Percentiles rank a stretch among this genome's conserved stretches.
Conservation (phyloP, 2,797 vertebrate species). For the Pangasius sanitwongsei region DNA sequence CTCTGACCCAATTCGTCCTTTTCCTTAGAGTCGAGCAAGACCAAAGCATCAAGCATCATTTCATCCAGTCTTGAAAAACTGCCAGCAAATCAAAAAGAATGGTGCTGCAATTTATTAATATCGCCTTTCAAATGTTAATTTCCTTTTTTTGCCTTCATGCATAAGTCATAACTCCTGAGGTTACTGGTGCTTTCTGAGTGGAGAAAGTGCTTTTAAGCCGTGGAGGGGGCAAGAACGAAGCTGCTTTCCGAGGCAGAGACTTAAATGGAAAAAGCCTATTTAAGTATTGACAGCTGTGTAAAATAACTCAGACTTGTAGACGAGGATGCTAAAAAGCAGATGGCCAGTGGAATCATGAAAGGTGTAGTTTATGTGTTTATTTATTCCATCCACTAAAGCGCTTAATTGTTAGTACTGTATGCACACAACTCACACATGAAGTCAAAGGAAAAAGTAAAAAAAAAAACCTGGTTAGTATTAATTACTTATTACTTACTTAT, state of each 20-base stretch:
- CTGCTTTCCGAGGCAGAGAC: constrained; percentile 46
- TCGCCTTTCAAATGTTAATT: constrained; percentile 80
- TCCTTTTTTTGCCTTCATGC: constrained; percentile 63
- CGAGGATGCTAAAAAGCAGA: constrained; percentile 41
- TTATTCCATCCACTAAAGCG: neutral
- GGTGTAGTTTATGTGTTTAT: constrained; percentile 10
- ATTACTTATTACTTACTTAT: neutral
- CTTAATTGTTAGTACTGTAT: neutral
- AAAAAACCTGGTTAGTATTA: neutral
- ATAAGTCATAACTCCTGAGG: constrained; percentile 76
- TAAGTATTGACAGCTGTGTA: constrained; percentile 46
- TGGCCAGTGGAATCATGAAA: constrained; percentile 13
- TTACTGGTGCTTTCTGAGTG: constrained; percentile 55
- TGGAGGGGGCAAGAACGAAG: constrained; percentile 46
- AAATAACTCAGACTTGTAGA: constrained; percentile 30
- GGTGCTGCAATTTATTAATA: constrained; percentile 70
- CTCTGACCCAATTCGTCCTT: constrained; percentile 19
- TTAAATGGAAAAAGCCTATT: constrained; percentile 52
- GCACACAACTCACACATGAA: neutral
- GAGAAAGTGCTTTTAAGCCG: constrained; percentile 51
- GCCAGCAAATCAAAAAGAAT: constrained; percentile 63
- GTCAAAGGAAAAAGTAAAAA: neutral
- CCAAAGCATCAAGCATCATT: constrained; percentile 31
- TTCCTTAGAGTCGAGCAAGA: constrained; percentile 45
- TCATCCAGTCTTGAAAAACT: constrained; percentile 42